Evolutionary conservation across 2,888 invertebrate species (phyloP), one percentile per base, ranked within the genome.

Genomic region (Philereme transversata): DNA sequence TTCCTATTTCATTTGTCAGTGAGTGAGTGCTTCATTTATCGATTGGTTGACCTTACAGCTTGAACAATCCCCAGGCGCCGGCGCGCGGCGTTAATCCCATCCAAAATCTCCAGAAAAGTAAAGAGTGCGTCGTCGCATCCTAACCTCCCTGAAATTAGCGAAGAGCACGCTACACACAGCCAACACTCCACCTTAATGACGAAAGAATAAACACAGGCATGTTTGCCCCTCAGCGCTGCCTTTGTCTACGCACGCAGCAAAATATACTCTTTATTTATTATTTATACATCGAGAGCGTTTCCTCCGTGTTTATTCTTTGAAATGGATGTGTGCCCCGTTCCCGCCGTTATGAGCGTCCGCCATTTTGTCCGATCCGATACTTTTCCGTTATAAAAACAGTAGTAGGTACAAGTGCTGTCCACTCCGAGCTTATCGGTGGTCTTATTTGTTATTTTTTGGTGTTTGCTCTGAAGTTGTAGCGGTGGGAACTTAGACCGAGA

Each of bases 191-290:
- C 78, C 82, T 82, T 90, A 90, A 91, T 90, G 90, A 90, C 85
- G 87, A 79, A 81, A 86, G 86, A 87, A 87, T 85, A 90, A 90
- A 90, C 89, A 90, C 75, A 60, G 70, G 76, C 72, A 74, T 86
- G 86, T 88, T 89, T 87, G 83, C 86, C 73, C 74, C 73, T 73
- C 74, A 74, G 84, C 82, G 77, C 81, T 71, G 78, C 81, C 85
- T 87, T 90, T 89, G 90, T 90, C 88, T 88, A 84, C 83, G 83
- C 83, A 79, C 83, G 82, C 86, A 83, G 83, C 81, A 79, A 88
- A 87, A 87, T 88, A 88, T 84, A 86, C 86, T 80, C 86, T 83
- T 83, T 86, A 87, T 89, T 88, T 87, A 89, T 89, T 89, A 90
- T 90, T 88, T 89, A 90, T 88, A 87, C 89, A 87, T 87, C 84